Percentiles rank a stretch among this genome's conserved stretches.
Conservation (phyloP, 2,113 vertebrate genomes). For the Prinia subflava region DNA sequence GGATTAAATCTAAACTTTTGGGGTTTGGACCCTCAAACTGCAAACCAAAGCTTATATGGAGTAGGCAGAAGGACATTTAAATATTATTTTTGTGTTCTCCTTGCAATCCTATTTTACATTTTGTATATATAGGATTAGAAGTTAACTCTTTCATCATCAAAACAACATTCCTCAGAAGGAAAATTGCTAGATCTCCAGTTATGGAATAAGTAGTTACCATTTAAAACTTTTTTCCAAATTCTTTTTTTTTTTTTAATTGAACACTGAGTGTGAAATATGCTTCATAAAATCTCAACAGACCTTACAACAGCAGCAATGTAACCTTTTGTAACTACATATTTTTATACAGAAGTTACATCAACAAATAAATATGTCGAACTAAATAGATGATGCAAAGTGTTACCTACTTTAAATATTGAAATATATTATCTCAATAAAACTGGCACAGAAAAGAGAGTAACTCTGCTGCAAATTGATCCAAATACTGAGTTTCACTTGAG, state of each 20-base stretch:
- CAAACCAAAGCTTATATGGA: not conserved
- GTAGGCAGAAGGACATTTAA: not conserved
- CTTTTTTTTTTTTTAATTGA: not conserved
- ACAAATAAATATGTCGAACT: constrained; percentile 7
- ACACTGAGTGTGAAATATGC: not conserved
- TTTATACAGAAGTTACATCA: not conserved
- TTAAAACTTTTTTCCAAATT: fast-evolving
- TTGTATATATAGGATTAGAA: not conserved
- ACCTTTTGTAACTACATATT: not conserved
- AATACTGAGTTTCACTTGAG: not conserved
- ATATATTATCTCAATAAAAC: not conserved
- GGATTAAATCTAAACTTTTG: not conserved
- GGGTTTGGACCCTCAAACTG: not conserved
- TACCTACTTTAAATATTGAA: constrained; percentile 21
- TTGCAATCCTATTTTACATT: not conserved
- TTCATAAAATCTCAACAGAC: not conserved
- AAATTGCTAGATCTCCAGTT: not conserved
- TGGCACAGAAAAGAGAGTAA: not conserved
- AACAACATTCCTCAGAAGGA: not conserved
- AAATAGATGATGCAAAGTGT: not conserved
- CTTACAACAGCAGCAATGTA: not conserved
- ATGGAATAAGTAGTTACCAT: not conserved
- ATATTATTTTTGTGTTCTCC: not conserved
- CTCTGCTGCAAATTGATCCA: not conserved
- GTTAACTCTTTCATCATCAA: not conserved